Conservation (phyloP, 1,140 invertebrate genomes). For the Drosophila jambulina region DNA sequence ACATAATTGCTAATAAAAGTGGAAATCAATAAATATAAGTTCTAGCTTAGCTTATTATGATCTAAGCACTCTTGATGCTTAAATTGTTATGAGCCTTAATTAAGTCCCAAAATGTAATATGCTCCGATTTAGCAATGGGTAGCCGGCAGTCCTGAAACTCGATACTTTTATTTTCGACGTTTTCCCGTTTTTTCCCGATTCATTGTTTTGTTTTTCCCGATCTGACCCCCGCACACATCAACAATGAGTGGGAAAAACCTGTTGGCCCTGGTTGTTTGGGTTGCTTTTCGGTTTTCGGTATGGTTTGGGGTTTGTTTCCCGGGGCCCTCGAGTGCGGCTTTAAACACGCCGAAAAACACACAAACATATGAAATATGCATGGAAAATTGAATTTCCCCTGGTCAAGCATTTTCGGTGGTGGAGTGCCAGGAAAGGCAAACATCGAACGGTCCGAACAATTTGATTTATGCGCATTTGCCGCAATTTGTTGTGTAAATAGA, state of each 20-base stretch:
- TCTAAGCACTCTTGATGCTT: no score
- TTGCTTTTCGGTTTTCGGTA: slow-evolving; percentile 24
- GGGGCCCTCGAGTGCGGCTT: slow-evolving; percentile 56
- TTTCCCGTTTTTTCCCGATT: slow-evolving; percentile 17
- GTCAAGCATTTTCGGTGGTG: slow-evolving; percentile 15
- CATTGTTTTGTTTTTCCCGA: slow-evolving; percentile 37
- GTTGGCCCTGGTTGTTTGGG: slow-evolving; percentile 43
- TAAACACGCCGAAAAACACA: slow-evolving; percentile 60
- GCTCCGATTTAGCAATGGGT: slow-evolving; percentile 1
- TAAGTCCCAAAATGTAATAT: neutral
- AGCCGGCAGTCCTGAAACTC: neutral
- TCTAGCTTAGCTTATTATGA: neutral
- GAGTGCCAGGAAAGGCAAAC: slow-evolving; percentile 20
- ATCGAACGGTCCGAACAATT: slow-evolving; percentile 76
- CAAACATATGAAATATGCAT: slow-evolving; percentile 75
- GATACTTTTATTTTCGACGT: slow-evolving; percentile 1
- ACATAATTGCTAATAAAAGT: neutral
- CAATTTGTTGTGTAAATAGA: slow-evolving; percentile 81
- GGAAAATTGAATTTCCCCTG: slow-evolving; percentile 67
- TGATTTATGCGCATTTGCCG: slow-evolving; percentile 82
- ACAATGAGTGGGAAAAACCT: slow-evolving; percentile 50
- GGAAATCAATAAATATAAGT: neutral
- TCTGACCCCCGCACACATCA: slow-evolving; percentile 35
- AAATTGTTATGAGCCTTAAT: neutral
- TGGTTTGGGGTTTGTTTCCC: slow-evolving; percentile 23